Conservation (phyloP, 2,888 invertebrate species). For the Matsumyia berberina region DNA sequence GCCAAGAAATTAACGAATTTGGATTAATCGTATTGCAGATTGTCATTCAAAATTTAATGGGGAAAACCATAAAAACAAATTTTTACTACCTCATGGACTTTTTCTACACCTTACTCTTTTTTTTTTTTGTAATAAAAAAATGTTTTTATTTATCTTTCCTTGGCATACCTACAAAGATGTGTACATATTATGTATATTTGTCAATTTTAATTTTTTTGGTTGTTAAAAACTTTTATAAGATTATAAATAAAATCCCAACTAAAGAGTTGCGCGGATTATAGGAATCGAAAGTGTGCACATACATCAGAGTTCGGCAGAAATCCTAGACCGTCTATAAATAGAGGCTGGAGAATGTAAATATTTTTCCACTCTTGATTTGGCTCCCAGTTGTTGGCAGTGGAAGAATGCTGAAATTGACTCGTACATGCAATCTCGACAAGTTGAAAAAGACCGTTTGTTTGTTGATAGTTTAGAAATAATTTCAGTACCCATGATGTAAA, state of each 20-base stretch:
- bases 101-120: not conserved
- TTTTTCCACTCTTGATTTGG: conserved; percentile 43
- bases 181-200: not conserved
- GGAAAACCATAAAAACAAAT: conserved; percentile 5
- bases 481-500: conserved; percentile 27
- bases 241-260: conserved; percentile 7
- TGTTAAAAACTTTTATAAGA: conserved; percentile 1
- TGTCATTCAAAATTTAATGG: conserved; percentile 18
- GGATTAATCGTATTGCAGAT: not conserved
- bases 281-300: conserved; percentile 9
- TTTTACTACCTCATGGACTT: not conserved
- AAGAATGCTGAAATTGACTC: conserved; percentile 19
- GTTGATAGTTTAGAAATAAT: conserved; percentile 2
- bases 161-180: conserved; percentile 1
- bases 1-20: not conserved
- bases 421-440: conserved; percentile 12
- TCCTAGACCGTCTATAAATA: conserved; percentile 51
- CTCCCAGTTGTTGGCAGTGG: conserved; percentile 43
- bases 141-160: not conserved
- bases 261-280: conserved; percentile 13
- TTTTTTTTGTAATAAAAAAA: not conserved
- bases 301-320: conserved; percentile 34
- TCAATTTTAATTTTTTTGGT: conserved; percentile 7
- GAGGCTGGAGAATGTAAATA: conserved; percentile 61
- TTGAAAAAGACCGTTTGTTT: conserved; percentile 7